phyloP scores from a whole-genome alignment of 2,797 vertebrate species.

The Enteromius afrohamiltoni region DNA sequence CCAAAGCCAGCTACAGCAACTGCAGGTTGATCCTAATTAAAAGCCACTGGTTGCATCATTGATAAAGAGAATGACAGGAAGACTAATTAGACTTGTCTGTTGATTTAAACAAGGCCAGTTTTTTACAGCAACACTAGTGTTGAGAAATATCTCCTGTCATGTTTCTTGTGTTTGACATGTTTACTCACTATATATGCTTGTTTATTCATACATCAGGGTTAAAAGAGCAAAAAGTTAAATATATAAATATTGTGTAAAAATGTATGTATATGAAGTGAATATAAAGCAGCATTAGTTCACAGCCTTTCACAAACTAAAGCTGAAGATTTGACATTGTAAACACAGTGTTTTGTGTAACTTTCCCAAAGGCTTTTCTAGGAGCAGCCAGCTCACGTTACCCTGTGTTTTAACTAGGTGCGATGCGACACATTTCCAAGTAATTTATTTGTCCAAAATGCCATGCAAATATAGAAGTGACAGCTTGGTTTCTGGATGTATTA shows the following conservation, averaged over 20 bases:
- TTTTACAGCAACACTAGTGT: not conserved
- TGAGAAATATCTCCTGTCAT: slow-evolving; percentile 15
- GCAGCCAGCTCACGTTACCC: not conserved
- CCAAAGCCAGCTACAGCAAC: slow-evolving; percentile 30
- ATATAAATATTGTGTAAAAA: slow-evolving; percentile 49
- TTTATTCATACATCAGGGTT: slow-evolving; percentile 45
- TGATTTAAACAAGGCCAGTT: not conserved
- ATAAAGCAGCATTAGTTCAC: slow-evolving; percentile 47
- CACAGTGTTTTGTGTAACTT: not conserved
- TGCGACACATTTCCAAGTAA: not conserved
- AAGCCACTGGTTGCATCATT: slow-evolving; percentile 13
- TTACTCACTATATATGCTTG: slow-evolving; percentile 3
- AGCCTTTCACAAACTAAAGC: not conserved
- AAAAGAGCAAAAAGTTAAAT: slow-evolving; percentile 46
- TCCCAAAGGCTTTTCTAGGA: slow-evolving; percentile 11
- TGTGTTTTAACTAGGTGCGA: not conserved
- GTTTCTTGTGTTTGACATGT: slow-evolving; percentile 38
- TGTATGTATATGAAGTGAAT: slow-evolving; percentile 43
- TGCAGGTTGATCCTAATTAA: slow-evolving; percentile 43
- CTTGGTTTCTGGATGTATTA: not conserved
- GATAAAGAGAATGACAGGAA: not conserved
- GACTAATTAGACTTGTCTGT: slow-evolving; percentile 6
- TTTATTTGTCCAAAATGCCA: slow-evolving; percentile 6
- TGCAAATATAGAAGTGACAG: not conserved
- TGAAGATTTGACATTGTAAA: slow-evolving; percentile 15